Evolutionary conservation across 2,113 vertebrate genomes (phyloP), one percentile per base, ranked within the genome.

Genomic region (Callaeas wilsoni): DNA sequence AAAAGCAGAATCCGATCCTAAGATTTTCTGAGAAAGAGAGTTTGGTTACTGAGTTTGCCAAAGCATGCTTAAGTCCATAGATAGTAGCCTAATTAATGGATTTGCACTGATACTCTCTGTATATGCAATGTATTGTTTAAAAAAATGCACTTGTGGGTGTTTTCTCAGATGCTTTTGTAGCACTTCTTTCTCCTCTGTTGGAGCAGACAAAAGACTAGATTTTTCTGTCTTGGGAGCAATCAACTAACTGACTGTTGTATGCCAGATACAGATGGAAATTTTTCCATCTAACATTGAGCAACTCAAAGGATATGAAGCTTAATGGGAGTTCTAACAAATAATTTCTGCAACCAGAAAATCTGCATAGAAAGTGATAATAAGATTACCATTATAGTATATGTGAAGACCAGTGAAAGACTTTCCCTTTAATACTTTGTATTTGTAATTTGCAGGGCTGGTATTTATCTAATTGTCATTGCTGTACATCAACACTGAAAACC

Each of bases 11-110:
- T 98, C 94, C 0, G 97, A 98, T 84, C 99, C 99, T 53, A 98
- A 53, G 89, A 99, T 99, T 99, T 98, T 99, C 99, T 99, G 90
- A 50, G 93, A 97, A 96, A 84, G 81, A 97, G 49, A 97, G 21
- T 56, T 87, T 70, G 35, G 35, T 94, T 95, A 97, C 26, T 81
- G 44, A 78, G 13, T 62, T 90, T 73, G 49, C 60, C 70, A 88
- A 69, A 71, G 32, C 1, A 4, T 50, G 26, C 32, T 67, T 53
- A 73, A 75, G 20, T 82, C 44, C 13, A 4, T 19, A 92, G 26
- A 64, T 3, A 90, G 39, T 33, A 84, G 44, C 41, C 30, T 74
- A 74, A 60, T n/a, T 59, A 71, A 81, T 3, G 20, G 41, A 71
- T 92, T 84, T 95, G 49, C 57, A 77, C 20, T 42, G 7, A 64